Base-by-base conservation (phyloP, 2,797 vertebrate species). In the Poeciliopsis presidionis region DNA sequence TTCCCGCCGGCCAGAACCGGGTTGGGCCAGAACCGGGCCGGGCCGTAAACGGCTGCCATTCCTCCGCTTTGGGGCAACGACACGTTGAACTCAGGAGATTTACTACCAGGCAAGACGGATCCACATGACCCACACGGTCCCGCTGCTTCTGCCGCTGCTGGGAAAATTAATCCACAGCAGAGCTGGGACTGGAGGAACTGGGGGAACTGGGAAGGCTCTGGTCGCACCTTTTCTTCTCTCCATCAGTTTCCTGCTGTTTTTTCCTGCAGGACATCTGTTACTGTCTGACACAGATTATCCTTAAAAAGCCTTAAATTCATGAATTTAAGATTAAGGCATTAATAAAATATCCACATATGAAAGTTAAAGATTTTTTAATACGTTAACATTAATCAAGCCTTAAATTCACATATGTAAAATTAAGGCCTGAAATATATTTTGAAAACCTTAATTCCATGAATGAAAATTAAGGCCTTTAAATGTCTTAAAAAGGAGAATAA, bases 171-270 rank as follows among this genome's bases (percentile, higher is more conserved):
- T n/a, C 9, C 61, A 51, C 5, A 28, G n/a, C 59, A 16, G 11
- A 49, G 28, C 45, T 65, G 47, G 49, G 33, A 28, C 61, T 28
- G 33, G 61, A 30, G 39, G 63, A 76, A 33, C 59, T 5, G 45
- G 22, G 20, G 46, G 46, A 69, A 16, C 33, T 49, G 30, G 33
- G 45, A 39, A 7, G 14, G 16, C 36, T 69, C 22, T 51, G 22
- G 28, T 76, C 75, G 13, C 30, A 75, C 11, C 5, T 36, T 63
- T 12, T 75, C 46, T 59, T 80, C 59, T 73, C n/a, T 25, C 72
- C 43, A 69, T n/a, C 71, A 49, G 43, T 4, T 46, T 36, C n/a
- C 20, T 78, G 8, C 67, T 67, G 28, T 55, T 74, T 4, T 57
- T 43, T 41, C 6, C n/a, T 28, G 43, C 7, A 47, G 30, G 20